Conservation (phyloP, 1,140 invertebrate genomes). For the Drosophila auraria region DNA sequence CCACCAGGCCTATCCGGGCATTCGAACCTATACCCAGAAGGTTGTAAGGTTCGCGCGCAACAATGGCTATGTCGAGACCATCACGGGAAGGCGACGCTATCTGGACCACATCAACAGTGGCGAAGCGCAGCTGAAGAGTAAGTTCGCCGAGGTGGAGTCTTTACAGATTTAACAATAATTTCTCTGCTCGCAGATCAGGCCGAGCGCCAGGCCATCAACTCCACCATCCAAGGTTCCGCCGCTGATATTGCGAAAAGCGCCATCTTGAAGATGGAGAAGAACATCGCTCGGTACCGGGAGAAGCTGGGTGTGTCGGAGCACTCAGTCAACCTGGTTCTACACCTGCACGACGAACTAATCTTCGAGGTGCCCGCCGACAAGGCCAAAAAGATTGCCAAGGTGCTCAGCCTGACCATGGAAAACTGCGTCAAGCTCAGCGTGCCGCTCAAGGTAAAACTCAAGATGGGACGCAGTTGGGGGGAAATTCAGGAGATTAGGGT, state of each 20-base stretch:
- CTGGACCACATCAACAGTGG: constrained; percentile 91
- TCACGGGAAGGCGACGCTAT: constrained; percentile 92
- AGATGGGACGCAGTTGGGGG: constrained; percentile 93
- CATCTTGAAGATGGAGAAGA: constrained; percentile 92
- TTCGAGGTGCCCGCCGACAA: constrained; percentile 92
- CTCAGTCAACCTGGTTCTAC: constrained; percentile 89
- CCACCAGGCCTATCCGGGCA: constrained; percentile 92
- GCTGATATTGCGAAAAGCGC: constrained; percentile 97
- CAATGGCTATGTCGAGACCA: constrained; percentile 93
- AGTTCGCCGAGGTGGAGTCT: no score
- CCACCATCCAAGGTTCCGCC: constrained; percentile 97
- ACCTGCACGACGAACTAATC: constrained; percentile 98
- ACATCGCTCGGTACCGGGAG: constrained; percentile 76
- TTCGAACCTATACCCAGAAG: constrained; percentile 89
- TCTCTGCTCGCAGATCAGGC: constrained; percentile 88
- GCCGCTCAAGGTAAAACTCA: constrained; percentile 94
- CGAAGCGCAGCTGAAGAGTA: constrained; percentile 87
- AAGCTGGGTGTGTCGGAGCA: constrained; percentile 73
- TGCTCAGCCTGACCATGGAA: constrained; percentile 94
- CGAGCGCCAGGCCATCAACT: constrained; percentile 98
- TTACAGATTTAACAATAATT: neutral
- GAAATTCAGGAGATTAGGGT: constrained; percentile 86
- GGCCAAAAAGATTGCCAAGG: constrained; percentile 87
- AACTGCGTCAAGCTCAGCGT: constrained; percentile 90
- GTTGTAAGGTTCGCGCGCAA: constrained; percentile 89